Evolutionary conservation across 2,888 invertebrate species (phyloP), one percentile per base, ranked within the genome.

Genomic region (Xanthia togata): DNA sequence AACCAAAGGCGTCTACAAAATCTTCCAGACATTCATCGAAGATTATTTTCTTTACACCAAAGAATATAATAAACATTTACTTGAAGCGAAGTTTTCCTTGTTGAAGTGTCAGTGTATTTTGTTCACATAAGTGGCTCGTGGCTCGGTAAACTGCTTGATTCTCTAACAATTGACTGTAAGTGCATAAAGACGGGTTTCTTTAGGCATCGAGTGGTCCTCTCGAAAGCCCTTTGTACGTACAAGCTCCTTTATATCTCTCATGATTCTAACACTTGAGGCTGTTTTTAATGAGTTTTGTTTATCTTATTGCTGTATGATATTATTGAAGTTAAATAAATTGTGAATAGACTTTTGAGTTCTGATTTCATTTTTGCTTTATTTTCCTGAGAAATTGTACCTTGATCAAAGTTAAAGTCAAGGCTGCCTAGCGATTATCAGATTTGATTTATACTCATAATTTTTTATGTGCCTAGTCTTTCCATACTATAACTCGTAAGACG

Each of bases 131-230:
- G 72, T 74, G 70, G 70, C 47, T 71, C 47, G 76, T 81, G 53
- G 81, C 76, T 85, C n/a, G 47, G 78, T 74, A 87, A 87, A 88
- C 83, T 83, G 81, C 81, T 81, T 83, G 88, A 87, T 84, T 81
- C 79, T 75, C 75, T 84, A 85, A 83, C 83, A 87, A 87, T 87
- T 81, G 81, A 53, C 79, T 74, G 65, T 73, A 81, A 87, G 86
- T 86, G 87, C 86, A 87, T 88, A 82, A 85, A 86, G 83, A 75
- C 77, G 81, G 62, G 23, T 67, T 76, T 85, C 83, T 82, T 82
- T 77, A 76, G 79, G 70, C 80, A 72, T 78, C 78, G 78, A 88
- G 88, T 81, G 83, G 77, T 64, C 60, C 69, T 73, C 86, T 83
- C 62, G 50, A 78, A 75, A 79, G 77, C 67, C 47, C 55, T 85